Evolutionary conservation across 2,113 vertebrate species (phyloP).

Genomic region (Sinosuthora webbiana): DNA sequence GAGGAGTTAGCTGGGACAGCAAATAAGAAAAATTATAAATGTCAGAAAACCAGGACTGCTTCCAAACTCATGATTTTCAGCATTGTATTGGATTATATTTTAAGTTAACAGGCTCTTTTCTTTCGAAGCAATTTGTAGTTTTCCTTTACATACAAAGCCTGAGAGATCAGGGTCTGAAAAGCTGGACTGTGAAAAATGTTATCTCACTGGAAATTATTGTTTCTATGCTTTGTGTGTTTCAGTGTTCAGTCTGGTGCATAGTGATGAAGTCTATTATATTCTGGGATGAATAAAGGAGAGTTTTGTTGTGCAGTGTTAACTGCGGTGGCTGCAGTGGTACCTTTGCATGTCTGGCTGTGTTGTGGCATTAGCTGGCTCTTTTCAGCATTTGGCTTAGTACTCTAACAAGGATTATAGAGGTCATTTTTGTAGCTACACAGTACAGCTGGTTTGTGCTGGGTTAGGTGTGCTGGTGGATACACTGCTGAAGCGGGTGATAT

Average conservation of each 20-base stretch:
- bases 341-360: neutral
- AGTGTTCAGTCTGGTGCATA: neutral
- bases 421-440: neutral
- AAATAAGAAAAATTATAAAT: neutral
- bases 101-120: neutral
- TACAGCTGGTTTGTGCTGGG: neutral
- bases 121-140: neutral
- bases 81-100: neutral
- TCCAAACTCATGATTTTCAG: neutral
- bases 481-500: neutral
- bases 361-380: neutral
- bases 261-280: neutral
- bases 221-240: neutral
- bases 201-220: neutral
- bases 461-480: neutral
- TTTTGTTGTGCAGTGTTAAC: neutral
- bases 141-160: neutral
- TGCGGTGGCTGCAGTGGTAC: neutral
- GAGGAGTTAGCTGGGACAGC: neutral
- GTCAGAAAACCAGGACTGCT: neutral
- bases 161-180: neutral
- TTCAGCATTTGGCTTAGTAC: neutral
- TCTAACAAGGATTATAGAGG: too few relatives aligned
- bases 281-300: neutral
- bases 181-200: neutral